A percentile compares a stretch with the other conserved stretches of the same genome.
phyloP scores from a whole-genome alignment of 2,888 invertebrate species.

The Melanophora roralis region DNA sequence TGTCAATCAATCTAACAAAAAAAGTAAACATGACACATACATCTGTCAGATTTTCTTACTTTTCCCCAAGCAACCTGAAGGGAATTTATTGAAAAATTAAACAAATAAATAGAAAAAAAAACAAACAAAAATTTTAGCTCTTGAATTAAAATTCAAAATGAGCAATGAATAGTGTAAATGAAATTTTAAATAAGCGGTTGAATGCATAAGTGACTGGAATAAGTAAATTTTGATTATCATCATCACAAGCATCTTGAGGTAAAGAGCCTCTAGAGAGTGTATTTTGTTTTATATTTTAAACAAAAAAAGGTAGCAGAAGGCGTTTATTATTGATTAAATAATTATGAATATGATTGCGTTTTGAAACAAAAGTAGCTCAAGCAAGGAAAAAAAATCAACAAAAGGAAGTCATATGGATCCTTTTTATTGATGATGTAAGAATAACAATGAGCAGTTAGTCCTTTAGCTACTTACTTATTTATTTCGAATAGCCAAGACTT shows the following conservation, averaged over 20 bases:
- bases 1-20: slow-evolving; percentile 28
- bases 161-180: slow-evolving; percentile 4
- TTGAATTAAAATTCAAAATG: neutral
- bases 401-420: slow-evolving; percentile 31
- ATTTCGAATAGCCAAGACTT: no score
- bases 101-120: slow-evolving; percentile 3
- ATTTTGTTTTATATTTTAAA: neutral
- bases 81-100: neutral
- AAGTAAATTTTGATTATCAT: neutral
- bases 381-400: neutral
- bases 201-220: neutral
- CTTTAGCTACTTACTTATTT: neutral
- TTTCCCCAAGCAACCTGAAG: neutral
- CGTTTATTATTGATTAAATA: slow-evolving; percentile 28
- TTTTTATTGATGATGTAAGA: neutral
- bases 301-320: slow-evolving; percentile 11
- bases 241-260: neutral
- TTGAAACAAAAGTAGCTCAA: neutral
- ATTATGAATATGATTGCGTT: neutral
- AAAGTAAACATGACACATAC: slow-evolving; percentile 6
- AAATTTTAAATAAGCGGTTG: neutral
- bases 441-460: neutral
- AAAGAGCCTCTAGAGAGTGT: slow-evolving; percentile 13
- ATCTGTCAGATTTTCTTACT: slow-evolving; percentile 40
- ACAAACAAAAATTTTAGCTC: neutral